These are phyloP conservation scores for Microplitis deprimator DNA, from an alignment of 2,888 invertebrate genomes.

Conservation along the genomic window DNA sequence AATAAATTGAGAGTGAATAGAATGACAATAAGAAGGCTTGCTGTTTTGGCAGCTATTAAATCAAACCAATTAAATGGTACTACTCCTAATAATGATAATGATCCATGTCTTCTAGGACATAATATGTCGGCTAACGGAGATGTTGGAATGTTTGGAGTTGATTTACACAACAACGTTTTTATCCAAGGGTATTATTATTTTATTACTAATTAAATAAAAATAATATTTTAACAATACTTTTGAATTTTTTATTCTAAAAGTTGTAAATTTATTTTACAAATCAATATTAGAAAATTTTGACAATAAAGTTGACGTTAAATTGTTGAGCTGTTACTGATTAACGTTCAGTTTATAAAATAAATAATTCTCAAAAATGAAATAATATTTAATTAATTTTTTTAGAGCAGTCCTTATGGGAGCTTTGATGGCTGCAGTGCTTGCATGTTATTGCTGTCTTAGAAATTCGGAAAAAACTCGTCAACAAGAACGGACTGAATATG, in stretches of 20 bases:
- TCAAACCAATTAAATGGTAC: constrained; percentile 49
- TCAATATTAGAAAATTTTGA: too few relatives aligned
- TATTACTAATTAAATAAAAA: neutral
- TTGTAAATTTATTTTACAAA: neutral
- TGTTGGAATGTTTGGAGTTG: constrained; percentile 62
- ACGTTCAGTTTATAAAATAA: too few relatives aligned
- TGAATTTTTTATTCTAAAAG: neutral
- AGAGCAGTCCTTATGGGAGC: constrained; percentile 86
- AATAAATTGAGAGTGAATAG: constrained; percentile 23
- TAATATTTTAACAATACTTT: neutral
- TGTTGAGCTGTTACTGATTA: too few relatives aligned
- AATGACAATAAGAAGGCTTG: constrained; percentile 80
- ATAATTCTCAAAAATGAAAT: neutral
- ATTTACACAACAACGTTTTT: constrained; percentile 79
- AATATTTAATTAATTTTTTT: constrained; percentile 60
- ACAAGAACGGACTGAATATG: constrained; percentile 70
- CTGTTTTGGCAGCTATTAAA: constrained; percentile 69
- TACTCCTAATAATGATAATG: constrained; percentile 37
- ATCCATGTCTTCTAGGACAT: constrained; percentile 50
- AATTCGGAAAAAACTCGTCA: constrained; percentile 73
- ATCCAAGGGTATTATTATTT: constrained; percentile 79
- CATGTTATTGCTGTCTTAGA: constrained; percentile 83
- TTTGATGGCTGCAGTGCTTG: constrained; percentile 81
- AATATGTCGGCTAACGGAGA: constrained; percentile 55
- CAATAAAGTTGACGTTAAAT: too few relatives aligned